A percentile compares a stretch with the other conserved stretches of the same genome.
These are phyloP conservation scores for Ricordea florida DNA, from an alignment of 92 coral and sea anemone genomes.

Conservation along the genomic window DNA sequence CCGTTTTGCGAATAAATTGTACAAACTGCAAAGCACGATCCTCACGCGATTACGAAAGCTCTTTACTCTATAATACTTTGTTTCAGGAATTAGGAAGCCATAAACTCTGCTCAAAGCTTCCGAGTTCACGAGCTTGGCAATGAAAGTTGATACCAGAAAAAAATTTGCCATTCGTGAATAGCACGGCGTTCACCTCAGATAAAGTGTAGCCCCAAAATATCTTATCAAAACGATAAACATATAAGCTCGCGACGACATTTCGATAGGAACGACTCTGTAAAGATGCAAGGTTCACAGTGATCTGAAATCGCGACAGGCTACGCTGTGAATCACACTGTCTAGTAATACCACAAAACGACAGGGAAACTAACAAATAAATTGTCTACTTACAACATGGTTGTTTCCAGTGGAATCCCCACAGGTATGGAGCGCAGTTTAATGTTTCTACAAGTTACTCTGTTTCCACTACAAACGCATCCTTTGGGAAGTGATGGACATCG, in stretches of 20 bases:
- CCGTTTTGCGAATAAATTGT: too few relatives aligned
- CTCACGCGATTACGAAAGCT: too few relatives aligned
- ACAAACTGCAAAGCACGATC: too few relatives aligned
- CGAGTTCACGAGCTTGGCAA: background rate
- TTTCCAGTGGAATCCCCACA: slow-evolving; percentile 70
- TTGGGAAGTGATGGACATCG: slow-evolving; percentile 47
- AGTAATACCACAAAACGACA: background rate
- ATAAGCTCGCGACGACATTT: slow-evolving; percentile 5
- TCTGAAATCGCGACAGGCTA: background rate
- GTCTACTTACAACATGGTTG: slow-evolving; percentile 58
- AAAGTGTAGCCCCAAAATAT: slow-evolving; percentile 45
- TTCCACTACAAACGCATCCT: slow-evolving; percentile 60
- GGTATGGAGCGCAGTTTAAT: slow-evolving; percentile 46
- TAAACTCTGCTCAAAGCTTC: background rate
- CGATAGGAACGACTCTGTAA: slow-evolving; percentile 34
- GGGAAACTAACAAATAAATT: background rate
- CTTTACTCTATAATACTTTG: background rate
- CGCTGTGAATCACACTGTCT: background rate
- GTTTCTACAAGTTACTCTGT: slow-evolving; percentile 46
- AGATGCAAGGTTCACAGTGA: too few relatives aligned
- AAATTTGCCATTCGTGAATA: slow-evolving; percentile 36
- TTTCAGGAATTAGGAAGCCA: background rate
- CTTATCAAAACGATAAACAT: slow-evolving; percentile 49
- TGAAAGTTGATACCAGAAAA: slow-evolving; percentile 36
- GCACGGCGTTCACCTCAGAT: slow-evolving; percentile 36